Conservation (phyloP, 2,888 invertebrate genomes). For the Baccha elongata region DNA sequence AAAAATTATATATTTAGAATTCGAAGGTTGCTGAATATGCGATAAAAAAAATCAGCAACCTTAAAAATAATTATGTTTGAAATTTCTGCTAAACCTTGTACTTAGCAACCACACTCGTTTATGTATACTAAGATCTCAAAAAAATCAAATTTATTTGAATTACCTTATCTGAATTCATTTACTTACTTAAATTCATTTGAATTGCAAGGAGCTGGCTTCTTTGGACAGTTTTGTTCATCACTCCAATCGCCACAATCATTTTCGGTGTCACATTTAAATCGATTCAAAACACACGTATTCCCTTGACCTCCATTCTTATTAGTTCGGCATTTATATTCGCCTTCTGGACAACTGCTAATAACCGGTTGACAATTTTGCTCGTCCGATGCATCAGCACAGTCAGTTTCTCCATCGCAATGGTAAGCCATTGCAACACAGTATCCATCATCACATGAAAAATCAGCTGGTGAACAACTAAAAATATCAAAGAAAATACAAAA, state of each 20-base stretch:
- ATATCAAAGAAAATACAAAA: neutral
- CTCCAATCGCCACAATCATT: slow-evolving; percentile 95
- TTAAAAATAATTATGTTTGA: too few species aligned
- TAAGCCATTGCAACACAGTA: slow-evolving; percentile 89
- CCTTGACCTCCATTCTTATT: slow-evolving; percentile 82
- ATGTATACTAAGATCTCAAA: too few species aligned
- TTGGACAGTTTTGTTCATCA: slow-evolving; percentile 91
- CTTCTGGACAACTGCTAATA: slow-evolving; percentile 87
- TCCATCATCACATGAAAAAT: slow-evolving; percentile 89
- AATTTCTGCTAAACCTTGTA: too few species aligned
- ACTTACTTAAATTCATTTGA: slow-evolving; percentile 88
- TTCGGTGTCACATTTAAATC: slow-evolving; percentile 92
- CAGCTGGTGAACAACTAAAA: slow-evolving; percentile 87
- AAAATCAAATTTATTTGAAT: too few species aligned
- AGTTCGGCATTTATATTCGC: slow-evolving; percentile 89
- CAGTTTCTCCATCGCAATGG: slow-evolving; percentile 88
- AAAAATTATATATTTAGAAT: too few species aligned
- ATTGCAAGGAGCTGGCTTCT: slow-evolving; percentile 86
- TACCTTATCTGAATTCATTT: too few species aligned
- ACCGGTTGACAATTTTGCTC: slow-evolving; percentile 86
- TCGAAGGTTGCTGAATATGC: too few species aligned
- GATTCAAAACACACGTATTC: slow-evolving; percentile 87
- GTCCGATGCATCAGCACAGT: slow-evolving; percentile 90
- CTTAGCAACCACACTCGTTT: too few species aligned
- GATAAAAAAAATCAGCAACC: too few species aligned